Conservation (phyloP, 2,113 vertebrate species). For the Gopherus flavomarginatus region DNA sequence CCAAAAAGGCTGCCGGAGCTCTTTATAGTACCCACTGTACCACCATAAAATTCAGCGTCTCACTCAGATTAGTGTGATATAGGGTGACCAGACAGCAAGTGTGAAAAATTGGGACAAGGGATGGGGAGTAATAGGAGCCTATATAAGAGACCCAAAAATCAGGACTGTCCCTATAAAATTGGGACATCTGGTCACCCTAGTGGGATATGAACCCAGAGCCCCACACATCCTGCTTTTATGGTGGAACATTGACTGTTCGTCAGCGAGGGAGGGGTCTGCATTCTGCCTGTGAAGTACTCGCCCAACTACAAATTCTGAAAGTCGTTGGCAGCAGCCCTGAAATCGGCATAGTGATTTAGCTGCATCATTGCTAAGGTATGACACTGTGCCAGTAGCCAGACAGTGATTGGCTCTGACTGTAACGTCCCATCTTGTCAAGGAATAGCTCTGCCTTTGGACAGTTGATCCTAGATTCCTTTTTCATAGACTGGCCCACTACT, state of each 20-base stretch:
- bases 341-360: neutral
- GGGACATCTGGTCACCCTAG: too few relatives aligned
- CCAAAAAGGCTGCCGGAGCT: too few relatives aligned
- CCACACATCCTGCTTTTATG: fast-evolving
- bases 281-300: neutral
- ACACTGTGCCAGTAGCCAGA: neutral
- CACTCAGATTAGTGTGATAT: neutral
- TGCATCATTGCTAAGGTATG: neutral
- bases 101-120: too few relatives aligned
- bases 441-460: fast-evolving
- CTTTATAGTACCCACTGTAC: neutral
- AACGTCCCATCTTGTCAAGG: fast-evolving
- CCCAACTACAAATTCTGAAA: fast-evolving
- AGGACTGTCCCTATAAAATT: too few relatives aligned
- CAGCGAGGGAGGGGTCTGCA: fast-evolving
- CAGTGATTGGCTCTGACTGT: fast-evolving
- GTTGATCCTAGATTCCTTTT: neutral
- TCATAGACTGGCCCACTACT: fast-evolving
- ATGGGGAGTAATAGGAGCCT: too few relatives aligned
- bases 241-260: neutral
- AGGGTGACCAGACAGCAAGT: too few relatives aligned
- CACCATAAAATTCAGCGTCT: fast-evolving
- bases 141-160: too few relatives aligned
- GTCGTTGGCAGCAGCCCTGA: neutral
- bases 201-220: neutral